A percentile compares a stretch with the other conserved stretches of the same genome.
Conservation (phyloP, 2,888 invertebrate genomes). For the Odontocerum albicorne region DNA sequence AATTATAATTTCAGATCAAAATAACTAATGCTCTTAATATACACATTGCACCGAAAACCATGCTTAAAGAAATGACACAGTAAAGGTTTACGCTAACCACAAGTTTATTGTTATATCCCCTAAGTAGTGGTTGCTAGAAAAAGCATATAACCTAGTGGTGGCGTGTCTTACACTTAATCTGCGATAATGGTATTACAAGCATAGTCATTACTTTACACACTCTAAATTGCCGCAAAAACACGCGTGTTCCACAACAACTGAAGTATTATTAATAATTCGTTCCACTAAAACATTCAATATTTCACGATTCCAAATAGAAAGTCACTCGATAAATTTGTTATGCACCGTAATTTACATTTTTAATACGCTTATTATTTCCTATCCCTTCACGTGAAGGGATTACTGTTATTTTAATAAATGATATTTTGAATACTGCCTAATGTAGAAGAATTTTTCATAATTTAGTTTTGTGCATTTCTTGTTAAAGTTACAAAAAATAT, state of each 20-base stretch:
- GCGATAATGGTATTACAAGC: background rate
- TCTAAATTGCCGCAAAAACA: background rate
- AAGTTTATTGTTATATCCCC: conserved; percentile 14
- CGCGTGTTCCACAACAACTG: background rate
- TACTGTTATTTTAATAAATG: no score
- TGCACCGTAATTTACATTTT: background rate
- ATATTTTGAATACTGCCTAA: no score
- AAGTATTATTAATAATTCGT: background rate
- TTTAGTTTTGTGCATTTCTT: no score
- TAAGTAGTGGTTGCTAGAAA: conserved; percentile 4
- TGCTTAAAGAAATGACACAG: no score
- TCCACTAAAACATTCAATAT: background rate
- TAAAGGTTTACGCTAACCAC: background rate
- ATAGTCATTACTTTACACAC: background rate
- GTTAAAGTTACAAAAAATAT: no score
- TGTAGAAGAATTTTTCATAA: no score
- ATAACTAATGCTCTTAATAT: no score
- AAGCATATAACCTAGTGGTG: background rate
- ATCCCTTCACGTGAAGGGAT: no score
- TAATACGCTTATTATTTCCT: background rate
- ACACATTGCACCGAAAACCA: no score
- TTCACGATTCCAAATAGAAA: background rate
- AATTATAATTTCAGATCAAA: no score
- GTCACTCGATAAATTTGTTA: background rate
- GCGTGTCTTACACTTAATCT: conserved; percentile 4